phyloP scores from a whole-genome alignment of 2,888 invertebrate genomes.

The Lycophotia porphyrea region DNA sequence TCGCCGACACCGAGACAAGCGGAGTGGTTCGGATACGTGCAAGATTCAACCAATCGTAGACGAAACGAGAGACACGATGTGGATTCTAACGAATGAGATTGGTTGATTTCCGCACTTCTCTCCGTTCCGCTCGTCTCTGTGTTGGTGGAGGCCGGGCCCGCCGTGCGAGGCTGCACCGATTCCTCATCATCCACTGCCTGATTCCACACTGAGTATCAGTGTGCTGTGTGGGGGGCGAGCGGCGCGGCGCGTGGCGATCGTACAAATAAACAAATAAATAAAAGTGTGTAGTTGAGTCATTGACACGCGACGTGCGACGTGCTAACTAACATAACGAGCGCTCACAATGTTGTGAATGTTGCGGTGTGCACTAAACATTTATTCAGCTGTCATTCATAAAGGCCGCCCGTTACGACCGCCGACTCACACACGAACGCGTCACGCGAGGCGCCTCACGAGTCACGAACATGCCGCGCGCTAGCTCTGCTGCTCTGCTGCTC shows the following conservation, averaged over 20 bases:
- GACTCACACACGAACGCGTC: background rate
- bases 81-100: too few species aligned
- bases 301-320: background rate
- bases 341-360: background rate
- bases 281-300: slow-evolving; percentile 12
- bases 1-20: too few species aligned
- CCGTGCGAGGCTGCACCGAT: slow-evolving; percentile 3
- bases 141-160: background rate
- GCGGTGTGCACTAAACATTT: slow-evolving; percentile 5
- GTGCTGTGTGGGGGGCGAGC: background rate
- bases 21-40: too few species aligned
- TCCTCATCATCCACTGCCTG: background rate
- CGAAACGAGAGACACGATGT: too few species aligned
- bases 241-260: background rate
- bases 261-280: slow-evolving; percentile 11
- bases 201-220: background rate
- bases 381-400: slow-evolving; percentile 1
- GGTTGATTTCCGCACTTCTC: background rate
- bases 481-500: too few species aligned
- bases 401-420: background rate
- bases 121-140: background rate
- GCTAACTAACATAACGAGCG: background rate
- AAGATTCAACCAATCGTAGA: too few species aligned
- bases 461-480: too few species aligned
- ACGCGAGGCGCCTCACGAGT: background rate